Evolutionary conservation across 2,888 invertebrate genomes (phyloP).

Genomic region (Nyleta sp.): DNA sequence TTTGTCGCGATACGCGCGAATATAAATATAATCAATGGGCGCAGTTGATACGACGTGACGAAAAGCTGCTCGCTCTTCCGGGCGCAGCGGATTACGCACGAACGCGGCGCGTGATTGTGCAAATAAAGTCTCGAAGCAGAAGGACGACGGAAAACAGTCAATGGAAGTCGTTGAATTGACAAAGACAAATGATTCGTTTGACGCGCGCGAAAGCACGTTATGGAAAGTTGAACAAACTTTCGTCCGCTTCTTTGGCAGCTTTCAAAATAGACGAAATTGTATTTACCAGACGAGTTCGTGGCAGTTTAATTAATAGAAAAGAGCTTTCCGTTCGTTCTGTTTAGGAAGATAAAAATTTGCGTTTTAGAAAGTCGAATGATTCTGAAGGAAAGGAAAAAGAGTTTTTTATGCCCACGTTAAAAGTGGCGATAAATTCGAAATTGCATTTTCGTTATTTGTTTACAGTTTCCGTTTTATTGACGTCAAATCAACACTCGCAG

Average conservation of each 20-base stretch:
- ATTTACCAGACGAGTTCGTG: too few relatives aligned
- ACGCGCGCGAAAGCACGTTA: not conserved
- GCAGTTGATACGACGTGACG: too few relatives aligned
- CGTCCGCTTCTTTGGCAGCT: constrained; percentile 4
- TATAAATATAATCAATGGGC: constrained; percentile 17
- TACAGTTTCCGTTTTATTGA: too few relatives aligned
- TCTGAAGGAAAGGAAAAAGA: too few relatives aligned
- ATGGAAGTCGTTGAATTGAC: constrained; percentile 24
- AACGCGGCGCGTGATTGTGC: not conserved
- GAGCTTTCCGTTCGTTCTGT: too few relatives aligned
- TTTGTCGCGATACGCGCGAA: not conserved
- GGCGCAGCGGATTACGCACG: not conserved
- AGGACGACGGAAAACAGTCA: constrained; percentile 18
- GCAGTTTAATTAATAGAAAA: not conserved
- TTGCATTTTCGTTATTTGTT: too few relatives aligned
- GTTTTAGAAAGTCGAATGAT: too few relatives aligned
- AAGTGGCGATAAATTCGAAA: too few relatives aligned
- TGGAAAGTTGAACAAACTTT: constrained; percentile 15
- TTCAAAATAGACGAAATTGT: not conserved
- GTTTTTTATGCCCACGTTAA: too few relatives aligned
- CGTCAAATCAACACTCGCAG: too few relatives aligned
- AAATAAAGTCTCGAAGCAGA: constrained; percentile 22
- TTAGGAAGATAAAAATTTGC: too few relatives aligned
- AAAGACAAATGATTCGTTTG: constrained; percentile 31
- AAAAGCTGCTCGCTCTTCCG: too few relatives aligned